Evolutionary conservation across 2,888 invertebrate species (phyloP), one percentile per base, ranked within the genome.

Genomic region (Eledona agricola): DNA sequence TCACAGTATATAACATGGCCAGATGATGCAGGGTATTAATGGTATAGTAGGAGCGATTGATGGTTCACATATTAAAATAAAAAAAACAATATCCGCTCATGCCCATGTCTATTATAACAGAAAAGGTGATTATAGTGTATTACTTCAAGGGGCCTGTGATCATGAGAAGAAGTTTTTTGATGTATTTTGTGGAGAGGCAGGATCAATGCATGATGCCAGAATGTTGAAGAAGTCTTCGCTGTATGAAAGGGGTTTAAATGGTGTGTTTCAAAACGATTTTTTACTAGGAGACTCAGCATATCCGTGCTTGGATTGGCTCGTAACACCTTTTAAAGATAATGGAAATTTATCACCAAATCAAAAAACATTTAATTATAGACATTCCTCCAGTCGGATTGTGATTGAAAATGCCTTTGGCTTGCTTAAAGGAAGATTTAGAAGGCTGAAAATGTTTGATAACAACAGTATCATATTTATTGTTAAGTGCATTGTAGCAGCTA

Each of bases 191-290:
- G 49, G 49, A 13, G 38, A 40, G 20, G 51, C 51, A 13, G 51
- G 51, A 12, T 32, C 42, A 2, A 43, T 50, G 9, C 51, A 43
- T 16, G 51, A 50, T 25, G 42, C 42, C 5, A 19, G 42, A 25
- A 2, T 50, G 10, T 22, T 50, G 4, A 50, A 43, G 12, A 31
- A 43, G 7, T 50, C 51, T 7, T 42, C 42, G 6, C 11, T 50
- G 1, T 50, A 50, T 26, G 32, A 31, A 23, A 43, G 23, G 16
- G 31, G 22, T 9, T 17, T n/a, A 1, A 50, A 43, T 43, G 51
- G 51, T 4, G 2, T 4, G 3, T 10, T 28, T n/a, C 5, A 6
- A 37, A 26, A 32, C 6, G 22, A 26, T 26, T 7, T 37, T n/a
- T 7, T 26, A 26, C n/a, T 19, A 19, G 19, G 19, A 19, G 19